Evolutionary conservation across 2,113 vertebrate genomes (phyloP), one percentile per base, ranked within the genome.

Genomic region (Petrocephalus microphthalmus): DNA sequence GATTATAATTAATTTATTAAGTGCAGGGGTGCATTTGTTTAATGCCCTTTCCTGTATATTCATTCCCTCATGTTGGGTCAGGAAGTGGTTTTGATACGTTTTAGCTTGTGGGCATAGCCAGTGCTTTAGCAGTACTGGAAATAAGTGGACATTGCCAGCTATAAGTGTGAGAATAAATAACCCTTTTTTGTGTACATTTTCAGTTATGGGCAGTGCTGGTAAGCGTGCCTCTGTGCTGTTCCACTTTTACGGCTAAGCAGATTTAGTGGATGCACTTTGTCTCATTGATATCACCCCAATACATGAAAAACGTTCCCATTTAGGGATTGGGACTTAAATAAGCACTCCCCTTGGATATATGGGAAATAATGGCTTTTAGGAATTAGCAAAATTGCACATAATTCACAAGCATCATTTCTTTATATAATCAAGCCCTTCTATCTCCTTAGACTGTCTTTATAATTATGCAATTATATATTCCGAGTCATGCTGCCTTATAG

Each of bases 1-100:
- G 88, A 91, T 91, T 84, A 88, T 89, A 90, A 90, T 89, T 91
- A 93, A 95, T 94, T 91, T 91, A 84, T 92, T 92, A 92, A 92
- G 90, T 92, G 91, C 92, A 94, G 95, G 91, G 93, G 93, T 92
- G 91, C 89, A 84, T 89, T 91, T 88, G 87, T 88, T 89, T 90
- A 54, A 84, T 84, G 85, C 89, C 90, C 84, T 86, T 89, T 78
- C 67, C 90, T 74, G 85, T 29, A 85, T 56, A 85, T 54, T 67
- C 25, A 42, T 84, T 82, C 42, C 51, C 89, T 87, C 83, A 88
- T 84, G 87, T 87, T 64, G 22, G 84, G 88, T 84, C 11, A 45
- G 45, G 57, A 86, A 52, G 25, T 82, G 45, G 7, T 81, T 89
- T 25, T 13, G 60, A 67, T 67, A 54, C 74, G 25, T 56, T 22